Evolutionary conservation across 2,113 vertebrate species (phyloP).

Genomic region (Cryptomyrus ogoouensis): DNA sequence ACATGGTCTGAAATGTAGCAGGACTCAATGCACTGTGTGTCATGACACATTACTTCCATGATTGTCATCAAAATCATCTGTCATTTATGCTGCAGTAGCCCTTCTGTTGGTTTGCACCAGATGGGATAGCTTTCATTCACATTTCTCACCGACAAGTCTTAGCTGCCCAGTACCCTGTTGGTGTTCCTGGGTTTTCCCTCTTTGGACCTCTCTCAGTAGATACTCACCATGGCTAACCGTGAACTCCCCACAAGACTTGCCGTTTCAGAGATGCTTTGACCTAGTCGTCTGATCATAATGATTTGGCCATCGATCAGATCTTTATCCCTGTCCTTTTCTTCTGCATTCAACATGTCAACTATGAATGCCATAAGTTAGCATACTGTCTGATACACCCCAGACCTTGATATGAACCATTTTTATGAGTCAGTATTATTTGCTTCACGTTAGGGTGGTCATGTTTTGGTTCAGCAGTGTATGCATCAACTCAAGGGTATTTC

Average conservation of each 20-base stretch:
- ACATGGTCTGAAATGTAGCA: background rate
- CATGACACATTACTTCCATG: background rate
- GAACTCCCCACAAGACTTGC: background rate
- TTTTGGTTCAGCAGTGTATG: background rate
- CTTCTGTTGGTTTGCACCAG: background rate
- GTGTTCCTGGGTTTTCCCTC: background rate
- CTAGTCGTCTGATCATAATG: background rate
- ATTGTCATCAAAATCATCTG: background rate
- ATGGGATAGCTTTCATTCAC: background rate
- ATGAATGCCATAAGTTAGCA: background rate
- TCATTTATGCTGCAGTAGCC: background rate
- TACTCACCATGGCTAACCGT: background rate
- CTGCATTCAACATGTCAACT: background rate
- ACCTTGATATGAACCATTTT: background rate
- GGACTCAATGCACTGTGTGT: background rate
- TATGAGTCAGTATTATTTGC: background rate
- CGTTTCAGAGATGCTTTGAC: background rate
- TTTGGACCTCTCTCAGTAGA: background rate
- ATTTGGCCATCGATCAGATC: background rate
- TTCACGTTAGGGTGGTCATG: background rate
- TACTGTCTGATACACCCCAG: background rate
- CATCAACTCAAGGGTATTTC: background rate
- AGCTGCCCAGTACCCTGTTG: background rate
- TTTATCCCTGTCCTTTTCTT: background rate
- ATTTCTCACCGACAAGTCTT: background rate